Evolutionary conservation across 2,113 vertebrate species (phyloP), one percentile per base, ranked within the genome.

Genomic region (Theristicus caerulescens): DNA sequence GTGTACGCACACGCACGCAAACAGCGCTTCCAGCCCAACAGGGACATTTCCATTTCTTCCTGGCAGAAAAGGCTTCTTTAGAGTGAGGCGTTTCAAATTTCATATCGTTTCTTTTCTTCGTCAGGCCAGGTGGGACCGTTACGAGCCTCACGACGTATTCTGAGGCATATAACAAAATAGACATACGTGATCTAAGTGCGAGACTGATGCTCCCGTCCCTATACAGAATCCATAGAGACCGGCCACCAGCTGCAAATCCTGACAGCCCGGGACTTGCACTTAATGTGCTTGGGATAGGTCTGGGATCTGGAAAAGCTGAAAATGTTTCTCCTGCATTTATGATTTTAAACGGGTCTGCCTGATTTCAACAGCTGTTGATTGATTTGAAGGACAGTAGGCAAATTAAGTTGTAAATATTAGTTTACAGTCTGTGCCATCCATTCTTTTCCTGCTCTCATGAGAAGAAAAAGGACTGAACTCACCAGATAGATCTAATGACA

Each of bases 401-500:
- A 34, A 54, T 16, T 12, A 19, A 46, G 29, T 3, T 24, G 18
- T 16, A 57, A 66, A 8, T 8, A 3, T 27, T 27, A 16, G 24
- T 34, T 52, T 15, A 6, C 7, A 10, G 19, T 7, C 61, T 7
- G 32, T 15, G 27, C 14, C 32, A 12, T 11, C 42, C 25, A 16
- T 16, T 25, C 14, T 31, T 88, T 34, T 40, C 16, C 24, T 59
- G 13, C 25, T 25, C 1, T 24, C 46, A 13, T 2, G 14, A 36
- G 27, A 32, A 27, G 36, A 44, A 24, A 61, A 29, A 42, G 11
- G 26, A 22, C 22, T 1, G 18, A 59, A 27, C 61, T 59, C 36
- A 5, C 19, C 19, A 4, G 13, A 5, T 1, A 21, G 54, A 61
- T 20, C n/a, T 36, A 26, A 22, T 1, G 42, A 8, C 3, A 6